Evolutionary conservation across 2,888 invertebrate genomes (phyloP).

Genomic region (Timandra comae): DNA sequence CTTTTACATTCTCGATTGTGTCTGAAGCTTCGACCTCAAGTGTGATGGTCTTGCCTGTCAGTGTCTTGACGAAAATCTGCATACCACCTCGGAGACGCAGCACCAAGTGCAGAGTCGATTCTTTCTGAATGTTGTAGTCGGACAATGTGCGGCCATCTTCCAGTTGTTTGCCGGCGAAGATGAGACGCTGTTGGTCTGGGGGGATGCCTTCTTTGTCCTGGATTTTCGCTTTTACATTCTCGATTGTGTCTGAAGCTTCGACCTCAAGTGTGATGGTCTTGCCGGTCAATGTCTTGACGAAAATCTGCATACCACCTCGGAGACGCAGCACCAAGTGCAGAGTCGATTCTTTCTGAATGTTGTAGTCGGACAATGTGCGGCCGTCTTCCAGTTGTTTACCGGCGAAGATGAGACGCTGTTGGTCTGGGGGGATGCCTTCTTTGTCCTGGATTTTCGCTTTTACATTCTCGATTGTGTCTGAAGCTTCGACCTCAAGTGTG

Average conservation of each 20-base stretch:
- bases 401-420: conserved; percentile 20
- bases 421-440: conserved; percentile 23
- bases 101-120: too few relatives aligned
- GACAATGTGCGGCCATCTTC: too few relatives aligned
- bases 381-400: conserved; percentile 23
- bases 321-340: conserved; percentile 20
- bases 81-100: too few relatives aligned
- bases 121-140: too few relatives aligned
- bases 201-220: conserved; percentile 23
- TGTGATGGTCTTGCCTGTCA: too few relatives aligned
- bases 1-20: too few relatives aligned
- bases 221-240: conserved; percentile 21
- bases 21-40: too few relatives aligned
- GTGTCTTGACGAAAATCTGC: too few relatives aligned
- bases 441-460: conserved; percentile 24
- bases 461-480: conserved; percentile 19
- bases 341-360: conserved; percentile 21
- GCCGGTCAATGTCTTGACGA: conserved; percentile 21
- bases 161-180: conserved; percentile 21
- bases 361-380: conserved; percentile 20
- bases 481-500: conserved; percentile 20
- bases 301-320: conserved; percentile 24
- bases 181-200: conserved; percentile 20
- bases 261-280: conserved; percentile 21
- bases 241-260: conserved; percentile 20